Conservation (phyloP, 1,140 invertebrate species). For the Drosophila ananassae region DNA sequence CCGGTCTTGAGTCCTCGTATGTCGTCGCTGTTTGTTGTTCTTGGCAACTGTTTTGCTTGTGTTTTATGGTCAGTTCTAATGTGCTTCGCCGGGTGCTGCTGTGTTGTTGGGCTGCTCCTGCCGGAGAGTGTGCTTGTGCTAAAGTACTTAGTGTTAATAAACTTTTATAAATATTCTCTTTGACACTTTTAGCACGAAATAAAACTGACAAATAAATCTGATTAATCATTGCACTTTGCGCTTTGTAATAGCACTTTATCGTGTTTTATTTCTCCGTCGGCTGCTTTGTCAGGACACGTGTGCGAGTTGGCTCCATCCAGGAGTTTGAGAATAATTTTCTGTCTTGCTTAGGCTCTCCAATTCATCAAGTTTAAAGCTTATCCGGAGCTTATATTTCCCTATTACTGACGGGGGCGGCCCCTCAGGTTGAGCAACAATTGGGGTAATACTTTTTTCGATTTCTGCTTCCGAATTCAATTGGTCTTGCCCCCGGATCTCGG, state of each 20-base stretch:
- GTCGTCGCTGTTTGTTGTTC: constrained; percentile 56
- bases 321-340: not conserved
- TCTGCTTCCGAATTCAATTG: constrained; percentile 53
- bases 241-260: constrained; percentile 66
- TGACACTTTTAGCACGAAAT: constrained; percentile 83
- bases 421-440: constrained; percentile 4
- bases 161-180: constrained; percentile 83
- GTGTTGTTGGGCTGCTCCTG: constrained; percentile 16
- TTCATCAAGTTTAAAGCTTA: constrained; percentile 3
- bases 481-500: not conserved
- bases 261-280: constrained; percentile 47
- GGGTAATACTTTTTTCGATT: constrained; percentile 20
- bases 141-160: constrained; percentile 81
- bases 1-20: constrained; percentile 23
- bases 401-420: constrained; percentile 12
- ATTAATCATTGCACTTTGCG: constrained; percentile 82
- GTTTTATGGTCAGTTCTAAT: constrained; percentile 81
- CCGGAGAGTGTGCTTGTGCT: constrained; percentile 31
- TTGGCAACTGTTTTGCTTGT: constrained; percentile 79
- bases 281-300: constrained; percentile 10
- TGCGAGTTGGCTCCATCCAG: constrained; percentile 20
- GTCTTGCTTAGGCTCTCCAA: not conserved
- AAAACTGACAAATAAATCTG: constrained; percentile 83
- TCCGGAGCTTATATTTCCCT: constrained; percentile 1
- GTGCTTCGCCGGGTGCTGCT: constrained; percentile 34